phyloP scores from a whole-genome alignment of 1,140 invertebrate genomes.

The Trichomalopsis sarcophagae region DNA sequence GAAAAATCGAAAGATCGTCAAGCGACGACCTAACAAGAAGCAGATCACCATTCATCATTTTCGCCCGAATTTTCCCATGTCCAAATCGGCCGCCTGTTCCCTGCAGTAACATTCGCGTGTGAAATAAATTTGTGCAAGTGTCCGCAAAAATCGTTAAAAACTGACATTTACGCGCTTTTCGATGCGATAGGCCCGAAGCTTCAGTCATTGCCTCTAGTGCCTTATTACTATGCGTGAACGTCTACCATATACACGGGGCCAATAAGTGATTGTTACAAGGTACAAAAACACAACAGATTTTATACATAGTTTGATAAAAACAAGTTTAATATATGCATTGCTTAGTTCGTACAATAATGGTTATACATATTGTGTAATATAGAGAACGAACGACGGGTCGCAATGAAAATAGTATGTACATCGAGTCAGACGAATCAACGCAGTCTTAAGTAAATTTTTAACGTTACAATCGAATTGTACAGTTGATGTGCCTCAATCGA shows the following conservation, averaged over 20 bases:
- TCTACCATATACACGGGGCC: neutral
- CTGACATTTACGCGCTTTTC: neutral
- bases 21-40: conserved; percentile 67
- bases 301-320: conserved; percentile 36
- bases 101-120: conserved; percentile 59
- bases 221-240: conserved; percentile 23
- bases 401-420: neutral
- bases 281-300: conserved; percentile 8
- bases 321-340: conserved; percentile 14
- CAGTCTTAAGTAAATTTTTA: neutral
- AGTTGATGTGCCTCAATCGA: neutral
- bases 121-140: neutral
- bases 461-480: neutral
- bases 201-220: conserved; percentile 15
- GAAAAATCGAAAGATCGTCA: conserved; percentile 66
- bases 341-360: conserved; percentile 9
- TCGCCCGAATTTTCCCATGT: conserved; percentile 58
- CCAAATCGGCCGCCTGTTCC: conserved; percentile 67
- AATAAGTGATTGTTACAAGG: neutral
- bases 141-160: neutral
- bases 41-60: conserved; percentile 61
- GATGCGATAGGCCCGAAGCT: neutral
- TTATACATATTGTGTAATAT: neutral
- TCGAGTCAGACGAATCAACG: neutral
- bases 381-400: no score